These are phyloP conservation scores for Gymnoscopelus microlampas DNA, from an alignment of 2,797 vertebrate species.

Conservation along the genomic window DNA sequence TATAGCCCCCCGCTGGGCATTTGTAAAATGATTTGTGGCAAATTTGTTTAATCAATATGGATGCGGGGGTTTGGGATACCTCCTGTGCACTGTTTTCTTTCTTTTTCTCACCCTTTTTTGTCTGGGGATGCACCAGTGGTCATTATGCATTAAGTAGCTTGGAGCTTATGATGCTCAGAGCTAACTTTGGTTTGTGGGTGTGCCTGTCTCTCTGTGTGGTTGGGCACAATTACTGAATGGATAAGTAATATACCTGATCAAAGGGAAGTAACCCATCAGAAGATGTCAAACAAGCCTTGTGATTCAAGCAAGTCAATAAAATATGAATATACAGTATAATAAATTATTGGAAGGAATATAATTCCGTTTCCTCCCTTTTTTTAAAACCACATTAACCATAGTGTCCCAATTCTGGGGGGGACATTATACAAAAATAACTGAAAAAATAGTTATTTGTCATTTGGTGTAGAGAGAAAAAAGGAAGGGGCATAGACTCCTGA, in stretches of 20 bases:
- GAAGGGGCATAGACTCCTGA: no score
- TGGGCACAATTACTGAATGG: conserved; percentile 5
- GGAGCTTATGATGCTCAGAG: not conserved
- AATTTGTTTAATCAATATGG: conserved; percentile 99
- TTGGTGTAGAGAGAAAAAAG: no score
- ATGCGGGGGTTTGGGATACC: conserved; percentile 79
- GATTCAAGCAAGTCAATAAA: conserved; percentile 38
- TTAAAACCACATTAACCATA: no score
- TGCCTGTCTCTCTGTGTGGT: conserved; percentile 16
- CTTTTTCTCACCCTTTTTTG: conserved; percentile 61
- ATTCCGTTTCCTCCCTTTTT: no score
- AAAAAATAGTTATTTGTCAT: no score
- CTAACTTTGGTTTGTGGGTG: conserved; percentile 15
- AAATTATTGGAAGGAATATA: not conserved
- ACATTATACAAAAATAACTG: no score
- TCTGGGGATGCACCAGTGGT: conserved; percentile 49
- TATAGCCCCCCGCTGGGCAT: conserved; percentile 92
- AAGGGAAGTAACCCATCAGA: conserved; percentile 26
- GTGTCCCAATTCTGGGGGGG: no score
- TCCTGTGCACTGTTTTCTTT: conserved; percentile 65
- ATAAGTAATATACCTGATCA: conserved; percentile 24
- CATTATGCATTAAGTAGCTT: conserved; percentile 9
- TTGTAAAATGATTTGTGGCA: conserved; percentile 99
- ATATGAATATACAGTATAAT: conserved; percentile 22
- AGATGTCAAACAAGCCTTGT: conserved; percentile 3